phyloP scores from a whole-genome alignment of 2,113 vertebrate species.

The Epinephelus cyanopodus region DNA sequence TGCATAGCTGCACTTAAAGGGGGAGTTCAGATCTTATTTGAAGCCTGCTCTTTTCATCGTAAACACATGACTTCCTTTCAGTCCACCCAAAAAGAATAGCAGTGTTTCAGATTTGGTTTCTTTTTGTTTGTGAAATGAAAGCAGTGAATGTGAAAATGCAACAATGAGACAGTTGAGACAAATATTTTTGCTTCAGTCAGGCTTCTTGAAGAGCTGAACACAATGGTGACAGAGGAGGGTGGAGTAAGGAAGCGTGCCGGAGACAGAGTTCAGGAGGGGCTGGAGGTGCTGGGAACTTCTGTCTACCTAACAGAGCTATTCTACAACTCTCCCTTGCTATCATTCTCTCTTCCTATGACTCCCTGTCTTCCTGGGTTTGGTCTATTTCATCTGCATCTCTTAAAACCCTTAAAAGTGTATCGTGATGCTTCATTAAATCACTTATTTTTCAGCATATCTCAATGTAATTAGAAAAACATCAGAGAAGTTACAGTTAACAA shows the following conservation, averaged over 20 bases:
- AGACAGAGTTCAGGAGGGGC: slow-evolving; percentile 62
- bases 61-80: background rate
- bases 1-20: slow-evolving; percentile 15
- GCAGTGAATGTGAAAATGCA: background rate
- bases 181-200: slow-evolving; percentile 8
- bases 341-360: slow-evolving; percentile 11
- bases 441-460: background rate
- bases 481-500: background rate
- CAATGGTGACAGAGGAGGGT: slow-evolving; percentile 42
- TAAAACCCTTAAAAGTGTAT: background rate
- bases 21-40: slow-evolving; percentile 54
- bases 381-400: background rate
- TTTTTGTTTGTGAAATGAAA: background rate
- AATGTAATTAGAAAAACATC: background rate
- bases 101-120: background rate
- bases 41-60: slow-evolving; percentile 39
- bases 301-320: slow-evolving; percentile 17
- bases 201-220: slow-evolving; percentile 49
- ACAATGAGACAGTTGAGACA: background rate
- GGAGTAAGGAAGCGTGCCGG: slow-evolving; percentile 70
- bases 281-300: slow-evolving; percentile 23
- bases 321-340: slow-evolving; percentile 1
- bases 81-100: background rate
- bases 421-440: background rate
- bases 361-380: background rate